These are phyloP conservation scores for Arctia plantaginis DNA, from an alignment of 2,888 invertebrate genomes.

Conservation along the genomic window DNA sequence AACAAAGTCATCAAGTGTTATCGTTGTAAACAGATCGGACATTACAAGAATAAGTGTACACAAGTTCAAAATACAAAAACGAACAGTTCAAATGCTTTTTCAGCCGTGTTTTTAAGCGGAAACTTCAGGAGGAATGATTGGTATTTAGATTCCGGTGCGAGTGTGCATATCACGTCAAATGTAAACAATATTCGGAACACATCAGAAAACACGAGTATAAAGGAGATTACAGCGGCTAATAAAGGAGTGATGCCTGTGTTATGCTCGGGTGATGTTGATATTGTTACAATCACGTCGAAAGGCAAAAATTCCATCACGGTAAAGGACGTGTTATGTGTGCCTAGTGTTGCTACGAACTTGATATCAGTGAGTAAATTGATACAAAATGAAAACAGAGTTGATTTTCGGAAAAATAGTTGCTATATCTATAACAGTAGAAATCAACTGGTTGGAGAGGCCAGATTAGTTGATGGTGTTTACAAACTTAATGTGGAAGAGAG, in stretches of 20 bases:
- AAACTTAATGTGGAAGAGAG: background rate
- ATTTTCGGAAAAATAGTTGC: background rate
- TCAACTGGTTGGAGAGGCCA: no score
- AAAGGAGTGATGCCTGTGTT: background rate
- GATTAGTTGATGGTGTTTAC: background rate
- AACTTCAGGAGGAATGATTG: no score
- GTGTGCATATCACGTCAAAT: background rate
- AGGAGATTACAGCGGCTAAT: background rate
- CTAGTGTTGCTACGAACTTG: background rate
- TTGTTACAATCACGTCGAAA: background rate
- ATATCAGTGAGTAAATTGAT: no score
- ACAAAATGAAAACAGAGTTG: no score
- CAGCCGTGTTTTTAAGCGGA: background rate
- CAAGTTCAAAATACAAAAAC: background rate
- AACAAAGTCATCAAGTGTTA: background rate
- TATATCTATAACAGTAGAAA: no score
- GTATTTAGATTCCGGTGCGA: background rate
- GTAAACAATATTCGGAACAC: background rate
- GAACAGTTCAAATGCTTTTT: background rate
- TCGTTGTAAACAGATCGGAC: no score
- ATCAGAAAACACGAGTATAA: background rate
- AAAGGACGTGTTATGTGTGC: background rate
- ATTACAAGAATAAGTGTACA: background rate
- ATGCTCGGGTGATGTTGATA: background rate
- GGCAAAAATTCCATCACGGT: background rate